These are phyloP conservation scores for Tenthredo scrophulariae DNA, from an alignment of 2,888 invertebrate species.

Conservation along the genomic window DNA sequence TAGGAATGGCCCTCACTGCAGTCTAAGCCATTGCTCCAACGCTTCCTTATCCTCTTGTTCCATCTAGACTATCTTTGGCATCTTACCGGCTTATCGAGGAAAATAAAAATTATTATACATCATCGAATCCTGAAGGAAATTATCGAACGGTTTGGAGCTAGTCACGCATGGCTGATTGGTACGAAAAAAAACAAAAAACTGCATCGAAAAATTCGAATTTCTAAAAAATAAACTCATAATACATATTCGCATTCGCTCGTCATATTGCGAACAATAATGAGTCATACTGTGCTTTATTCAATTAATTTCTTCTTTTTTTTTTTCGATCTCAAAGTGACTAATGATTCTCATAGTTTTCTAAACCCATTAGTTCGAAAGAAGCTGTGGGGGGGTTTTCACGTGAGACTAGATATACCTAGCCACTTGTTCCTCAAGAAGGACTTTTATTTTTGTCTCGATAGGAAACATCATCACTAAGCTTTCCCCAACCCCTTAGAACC, in stretches of 20 bases:
- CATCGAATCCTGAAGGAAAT: background rate
- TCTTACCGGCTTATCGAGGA: background rate
- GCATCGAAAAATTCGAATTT: background rate
- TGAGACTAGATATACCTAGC: background rate
- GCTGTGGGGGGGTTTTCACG: background rate
- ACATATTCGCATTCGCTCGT: background rate
- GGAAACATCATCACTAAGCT: slow-evolving; percentile 24
- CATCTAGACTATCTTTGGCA: background rate
- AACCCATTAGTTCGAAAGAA: slow-evolving; percentile 19
- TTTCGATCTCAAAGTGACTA: background rate
- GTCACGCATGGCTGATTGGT: background rate
- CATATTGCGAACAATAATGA: background rate
- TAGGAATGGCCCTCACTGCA: slow-evolving; percentile 25
- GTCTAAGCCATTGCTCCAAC: background rate
- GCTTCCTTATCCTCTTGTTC: background rate
- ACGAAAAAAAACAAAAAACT: background rate
- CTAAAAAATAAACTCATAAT: background rate
- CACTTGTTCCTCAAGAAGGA: background rate
- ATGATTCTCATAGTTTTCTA: slow-evolving; percentile 2
- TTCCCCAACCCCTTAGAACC: slow-evolving; percentile 3
- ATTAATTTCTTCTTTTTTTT: background rate
- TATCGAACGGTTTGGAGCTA: background rate
- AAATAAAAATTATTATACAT: background rate
- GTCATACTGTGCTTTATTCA: background rate
- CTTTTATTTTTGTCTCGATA: slow-evolving; percentile 33